Conservation (phyloP, 2,888 invertebrate genomes). For the Tenthredo distinguenda region DNA sequence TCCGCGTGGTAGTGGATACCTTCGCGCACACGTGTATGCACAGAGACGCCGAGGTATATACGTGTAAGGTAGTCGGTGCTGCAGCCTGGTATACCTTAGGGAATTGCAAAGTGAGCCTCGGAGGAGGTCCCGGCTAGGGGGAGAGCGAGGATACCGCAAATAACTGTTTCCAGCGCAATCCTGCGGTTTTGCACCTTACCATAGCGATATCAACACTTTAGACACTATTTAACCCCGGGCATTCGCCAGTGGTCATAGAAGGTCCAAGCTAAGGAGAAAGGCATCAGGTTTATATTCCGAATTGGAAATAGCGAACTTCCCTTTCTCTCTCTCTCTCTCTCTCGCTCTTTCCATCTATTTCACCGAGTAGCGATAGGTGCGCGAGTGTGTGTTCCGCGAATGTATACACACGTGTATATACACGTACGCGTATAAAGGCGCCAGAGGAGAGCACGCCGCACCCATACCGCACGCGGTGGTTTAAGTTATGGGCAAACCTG, state of each 20-base stretch:
- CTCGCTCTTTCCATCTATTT: conserved; percentile 1
- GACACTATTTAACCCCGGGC: conserved; percentile 40
- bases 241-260: neutral
- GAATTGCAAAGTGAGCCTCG: conserved; percentile 47
- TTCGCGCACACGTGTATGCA: neutral
- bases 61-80: conserved; percentile 22
- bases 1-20: neutral
- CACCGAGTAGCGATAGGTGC: neutral
- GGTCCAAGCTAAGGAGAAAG: neutral
- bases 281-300: conserved; percentile 7
- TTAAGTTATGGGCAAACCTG: conserved; percentile 48
- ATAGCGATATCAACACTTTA: conserved; percentile 46
- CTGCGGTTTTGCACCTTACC: conserved; percentile 66
- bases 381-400: neutral
- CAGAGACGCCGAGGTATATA: neutral
- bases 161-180: conserved; percentile 69
- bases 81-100: conserved; percentile 41
- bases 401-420: neutral
- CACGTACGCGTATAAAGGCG: neutral
- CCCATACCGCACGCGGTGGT: conserved; percentile 29
- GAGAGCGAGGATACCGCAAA: conserved; percentile 40
- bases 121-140: conserved; percentile 41
- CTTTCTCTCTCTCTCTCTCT: neutral
- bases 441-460: conserved; percentile 13
- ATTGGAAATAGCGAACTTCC: conserved; percentile 4